A percentile compares a stretch with the other conserved stretches of the same genome.
Evolutionary conservation across 35 echinoderm and acorn worm species (phyloP).

Genomic region (Ophiothrix spiculata): DNA sequence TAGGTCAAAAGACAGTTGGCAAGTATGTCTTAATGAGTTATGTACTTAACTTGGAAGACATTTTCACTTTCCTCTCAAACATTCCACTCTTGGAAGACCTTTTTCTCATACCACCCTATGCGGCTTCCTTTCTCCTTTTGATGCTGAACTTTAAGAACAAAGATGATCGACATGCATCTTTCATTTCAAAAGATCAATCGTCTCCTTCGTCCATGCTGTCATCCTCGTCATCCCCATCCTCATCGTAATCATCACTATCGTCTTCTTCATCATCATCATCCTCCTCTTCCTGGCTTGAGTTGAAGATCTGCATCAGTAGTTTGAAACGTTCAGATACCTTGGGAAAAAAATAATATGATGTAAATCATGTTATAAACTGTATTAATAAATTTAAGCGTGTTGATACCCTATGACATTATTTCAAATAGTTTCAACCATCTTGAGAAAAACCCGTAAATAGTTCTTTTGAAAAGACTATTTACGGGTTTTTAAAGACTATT

Average conservation of each 20-base stretch:
- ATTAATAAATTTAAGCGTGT: too few relatives aligned
- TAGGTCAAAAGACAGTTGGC: too few relatives aligned
- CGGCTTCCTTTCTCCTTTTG: too few relatives aligned
- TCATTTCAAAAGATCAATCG: too few relatives aligned
- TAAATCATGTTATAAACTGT: background rate
- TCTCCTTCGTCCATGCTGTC: constrained; percentile 14
- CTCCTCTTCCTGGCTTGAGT: background rate
- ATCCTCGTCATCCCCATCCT: constrained; percentile 15
- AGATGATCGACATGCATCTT: too few relatives aligned
- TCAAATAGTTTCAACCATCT: background rate
- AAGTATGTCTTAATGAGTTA: too few relatives aligned
- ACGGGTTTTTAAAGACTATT: background rate
- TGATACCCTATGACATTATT: too few relatives aligned
- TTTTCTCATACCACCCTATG: too few relatives aligned
- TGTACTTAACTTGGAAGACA: too few relatives aligned
- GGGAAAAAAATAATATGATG: background rate
- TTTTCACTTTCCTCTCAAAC: too few relatives aligned
- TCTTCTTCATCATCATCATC: constrained; percentile 32
- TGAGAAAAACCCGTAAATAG: background rate
- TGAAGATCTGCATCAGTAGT: constrained; percentile 43
- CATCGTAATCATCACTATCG: constrained; percentile 24
- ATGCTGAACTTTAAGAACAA: too few relatives aligned
- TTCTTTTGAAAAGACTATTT: background rate
- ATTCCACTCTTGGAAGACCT: too few relatives aligned
- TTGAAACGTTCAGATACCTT: constrained; percentile 37